Percentiles rank a stretch among this genome's conserved stretches.
Conservation (phyloP, 92 coral and sea anemone species). For the Zoanthus sociatus region DNA sequence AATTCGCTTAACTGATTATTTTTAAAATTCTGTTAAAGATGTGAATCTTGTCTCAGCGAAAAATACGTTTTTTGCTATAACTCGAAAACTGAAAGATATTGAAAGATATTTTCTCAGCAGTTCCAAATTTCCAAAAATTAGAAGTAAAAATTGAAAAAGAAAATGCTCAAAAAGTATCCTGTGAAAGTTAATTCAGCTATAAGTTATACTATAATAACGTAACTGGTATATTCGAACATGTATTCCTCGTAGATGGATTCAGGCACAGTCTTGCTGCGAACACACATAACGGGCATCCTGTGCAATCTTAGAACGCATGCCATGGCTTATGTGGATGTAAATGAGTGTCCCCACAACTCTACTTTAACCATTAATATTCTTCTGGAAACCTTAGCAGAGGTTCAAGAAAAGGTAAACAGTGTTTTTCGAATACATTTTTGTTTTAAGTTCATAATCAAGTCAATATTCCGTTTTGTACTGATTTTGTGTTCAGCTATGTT, state of each 20-base stretch:
- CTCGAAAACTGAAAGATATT: no score
- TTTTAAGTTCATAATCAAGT: neutral
- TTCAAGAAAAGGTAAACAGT: neutral
- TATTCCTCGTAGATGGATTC: neutral
- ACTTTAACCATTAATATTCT: neutral
- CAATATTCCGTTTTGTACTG: neutral
- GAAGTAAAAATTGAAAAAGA: no score
- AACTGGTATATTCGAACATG: no score
- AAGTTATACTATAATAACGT: no score
- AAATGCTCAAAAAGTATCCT: no score
- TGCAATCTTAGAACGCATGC: neutral
- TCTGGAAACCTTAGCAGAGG: neutral
- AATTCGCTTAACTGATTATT: no score
- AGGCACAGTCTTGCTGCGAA: neutral
- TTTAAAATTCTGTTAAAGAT: no score
- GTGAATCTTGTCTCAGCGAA: no score
- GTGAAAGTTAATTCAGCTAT: no score
- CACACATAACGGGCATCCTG: neutral
- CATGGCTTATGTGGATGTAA: neutral
- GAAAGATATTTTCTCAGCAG: no score
- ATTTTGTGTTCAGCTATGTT: neutral
- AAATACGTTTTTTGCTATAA: no score
- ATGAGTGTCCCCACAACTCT: neutral
- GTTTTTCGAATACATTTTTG: neutral
- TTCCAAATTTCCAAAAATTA: no score